Conservation (phyloP, 2,113 vertebrate species). For the Larimichthys polyactis region DNA sequence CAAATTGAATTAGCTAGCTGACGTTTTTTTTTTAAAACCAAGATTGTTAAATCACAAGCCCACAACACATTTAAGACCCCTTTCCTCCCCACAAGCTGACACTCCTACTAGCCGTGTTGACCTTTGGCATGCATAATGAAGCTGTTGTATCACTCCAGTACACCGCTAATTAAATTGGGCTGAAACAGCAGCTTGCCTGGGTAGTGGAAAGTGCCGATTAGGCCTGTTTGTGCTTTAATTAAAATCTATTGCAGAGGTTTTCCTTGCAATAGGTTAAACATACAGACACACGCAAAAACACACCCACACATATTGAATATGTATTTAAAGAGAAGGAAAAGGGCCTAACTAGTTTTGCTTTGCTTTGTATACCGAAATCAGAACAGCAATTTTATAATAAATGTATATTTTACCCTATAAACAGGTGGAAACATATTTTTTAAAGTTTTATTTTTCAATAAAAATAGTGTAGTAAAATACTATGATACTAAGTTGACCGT, state of each 20-base stretch:
- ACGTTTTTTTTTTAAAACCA: constrained; percentile 43
- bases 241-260: constrained; percentile 72
- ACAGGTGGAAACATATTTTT: background rate
- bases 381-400: background rate
- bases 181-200: constrained; percentile 79
- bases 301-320: background rate
- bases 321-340: constrained; percentile 35
- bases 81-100: constrained; percentile 54
- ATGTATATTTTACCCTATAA: too few relatives aligned
- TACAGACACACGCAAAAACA: background rate
- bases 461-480: background rate
- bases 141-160: constrained; percentile 79
- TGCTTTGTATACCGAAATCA: background rate
- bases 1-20: constrained; percentile 64
- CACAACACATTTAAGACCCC: constrained; percentile 65
- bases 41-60: constrained; percentile 69
- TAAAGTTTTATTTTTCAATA: too few relatives aligned
- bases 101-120: constrained; percentile 66
- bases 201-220: constrained; percentile 77
- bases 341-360: background rate
- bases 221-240: constrained; percentile 82
- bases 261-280: constrained; percentile 42
- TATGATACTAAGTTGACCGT: background rate
- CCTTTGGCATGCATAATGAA: constrained; percentile 83
- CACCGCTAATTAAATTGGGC: constrained; percentile 82